Percentiles rank a stretch among this genome's conserved stretches.
Evolutionary conservation across 64 coral and sea anemone genomes (phyloP).

Genomic region (Platygyra sinensis): DNA sequence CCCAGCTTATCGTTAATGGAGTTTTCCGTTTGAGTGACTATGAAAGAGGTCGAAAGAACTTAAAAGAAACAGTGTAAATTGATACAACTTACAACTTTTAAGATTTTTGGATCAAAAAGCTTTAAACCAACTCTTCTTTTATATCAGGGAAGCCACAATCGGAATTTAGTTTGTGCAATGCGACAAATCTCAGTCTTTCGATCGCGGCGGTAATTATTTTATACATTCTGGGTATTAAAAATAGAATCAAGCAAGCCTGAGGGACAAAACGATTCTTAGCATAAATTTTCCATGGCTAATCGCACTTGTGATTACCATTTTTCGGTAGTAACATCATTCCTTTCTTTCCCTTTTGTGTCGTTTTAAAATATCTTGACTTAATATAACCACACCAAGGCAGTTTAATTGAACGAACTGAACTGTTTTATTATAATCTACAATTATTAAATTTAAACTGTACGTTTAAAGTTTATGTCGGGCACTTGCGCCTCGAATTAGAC

Average conservation of each 20-base stretch:
- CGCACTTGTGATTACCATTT: neutral
- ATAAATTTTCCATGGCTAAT: neutral
- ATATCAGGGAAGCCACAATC: too few species aligned
- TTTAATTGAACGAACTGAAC: too few species aligned
- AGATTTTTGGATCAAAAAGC: neutral
- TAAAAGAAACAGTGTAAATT: neutral
- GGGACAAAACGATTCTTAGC: neutral
- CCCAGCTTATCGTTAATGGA: neutral
- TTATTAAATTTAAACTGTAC: too few species aligned
- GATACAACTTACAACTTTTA: neutral
- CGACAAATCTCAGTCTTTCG: too few species aligned
- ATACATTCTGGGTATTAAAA: neutral
- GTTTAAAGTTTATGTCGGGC: too few species aligned
- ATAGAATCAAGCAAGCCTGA: neutral
- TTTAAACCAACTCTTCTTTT: neutral
- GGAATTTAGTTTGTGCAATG: too few species aligned
- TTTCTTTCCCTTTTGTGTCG: too few species aligned
- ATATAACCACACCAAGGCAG: too few species aligned
- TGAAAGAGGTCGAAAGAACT: conserved; percentile 20
- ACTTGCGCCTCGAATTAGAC: too few species aligned
- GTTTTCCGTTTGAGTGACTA: conserved; percentile 15
- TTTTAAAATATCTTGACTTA: too few species aligned
- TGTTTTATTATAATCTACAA: too few species aligned
- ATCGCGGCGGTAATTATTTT: too few species aligned
- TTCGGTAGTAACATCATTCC: neutral